Evolutionary conservation across 2,888 invertebrate genomes (phyloP), one percentile per base, ranked within the genome.

Genomic region (Sisyra nigra): DNA sequence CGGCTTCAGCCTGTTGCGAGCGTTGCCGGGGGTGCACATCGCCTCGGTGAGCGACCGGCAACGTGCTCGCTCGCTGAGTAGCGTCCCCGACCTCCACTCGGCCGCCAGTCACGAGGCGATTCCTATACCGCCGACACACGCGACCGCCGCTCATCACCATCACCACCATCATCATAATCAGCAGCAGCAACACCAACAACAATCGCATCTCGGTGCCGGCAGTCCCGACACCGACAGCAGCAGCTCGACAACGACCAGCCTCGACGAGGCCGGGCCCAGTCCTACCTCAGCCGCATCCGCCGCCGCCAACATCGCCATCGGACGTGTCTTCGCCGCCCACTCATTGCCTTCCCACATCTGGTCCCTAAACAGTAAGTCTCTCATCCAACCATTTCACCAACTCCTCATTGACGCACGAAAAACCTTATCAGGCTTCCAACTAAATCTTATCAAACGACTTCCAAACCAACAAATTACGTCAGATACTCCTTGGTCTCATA

Each of bases 291-390:
- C 24, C 24, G 24, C 24, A 24, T 3, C 24, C 7, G 57, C 60
- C 44, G 61, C 63, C 32, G 62, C 65, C 24, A 63, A 62, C 47
- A 66, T 79, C 49, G 74, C 78, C 45, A 69, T 81, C 41, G 81
- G 85, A 46, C 69, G 86, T 50, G 86, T 87, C 30, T 87, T 85
- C 58, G 81, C 87, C 47, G 86, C 88, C 54, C 87, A 88, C 63
- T 88, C 87, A 54, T 69, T 88, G 67, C 88, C 88, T 58, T 85
- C 87, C 53, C 88, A 88, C 66, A 86, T 89, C 69, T 88, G 87
- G 86, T 86, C 88, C 53, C 71, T 88, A 55, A 87, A 89, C 64
- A 88, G 86, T 86, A 61, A 77, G 80, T 66, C 40, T n/a, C 11
- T 41, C 15, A 8, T 11, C 13, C 18, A n/a, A 14, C 7, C 24